Evolutionary conservation across 2,113 vertebrate species (phyloP).

Genomic region (Emydura subglobosa): DNA sequence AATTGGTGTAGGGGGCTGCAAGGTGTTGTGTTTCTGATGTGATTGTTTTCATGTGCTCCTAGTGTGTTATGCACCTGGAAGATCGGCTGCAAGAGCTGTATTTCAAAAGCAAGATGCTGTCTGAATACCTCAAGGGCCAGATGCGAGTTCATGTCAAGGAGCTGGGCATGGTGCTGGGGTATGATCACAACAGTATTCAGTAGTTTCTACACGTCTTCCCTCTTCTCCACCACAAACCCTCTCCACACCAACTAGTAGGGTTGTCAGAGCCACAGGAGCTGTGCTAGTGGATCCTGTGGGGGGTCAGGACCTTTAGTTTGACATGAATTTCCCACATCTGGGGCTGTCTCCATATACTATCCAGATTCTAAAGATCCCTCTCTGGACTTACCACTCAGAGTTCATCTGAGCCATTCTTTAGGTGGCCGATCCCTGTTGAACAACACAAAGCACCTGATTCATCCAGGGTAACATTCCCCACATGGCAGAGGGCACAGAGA

Average conservation of each 20-base stretch:
- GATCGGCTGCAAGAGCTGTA: slow-evolving; percentile 97
- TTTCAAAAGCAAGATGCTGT: slow-evolving; percentile 98
- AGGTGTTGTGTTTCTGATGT: slow-evolving; percentile 33
- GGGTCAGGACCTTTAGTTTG: neutral
- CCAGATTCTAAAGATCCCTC: neutral
- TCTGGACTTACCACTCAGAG: neutral
- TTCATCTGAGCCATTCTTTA: neutral
- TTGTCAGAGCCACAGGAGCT: neutral
- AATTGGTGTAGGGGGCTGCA: neutral
- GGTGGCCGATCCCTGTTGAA: neutral
- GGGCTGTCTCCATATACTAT: neutral
- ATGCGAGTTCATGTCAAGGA: slow-evolving; percentile 98
- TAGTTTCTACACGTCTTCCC: neutral
- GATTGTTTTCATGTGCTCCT: slow-evolving; percentile 8
- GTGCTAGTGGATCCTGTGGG: neutral
- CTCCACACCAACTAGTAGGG: neutral
- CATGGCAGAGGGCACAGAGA: neutral
- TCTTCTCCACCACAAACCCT: neutral
- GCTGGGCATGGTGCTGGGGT: slow-evolving; percentile 95
- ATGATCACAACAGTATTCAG: slow-evolving; percentile 58
- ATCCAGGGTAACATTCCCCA: neutral
- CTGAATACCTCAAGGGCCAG: slow-evolving; percentile 97
- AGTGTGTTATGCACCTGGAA: slow-evolving; percentile 99
- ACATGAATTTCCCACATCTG: neutral
- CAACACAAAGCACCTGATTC: neutral